Conservation (phyloP, 2,113 vertebrate genomes). For the Zapus hudsonius region DNA sequence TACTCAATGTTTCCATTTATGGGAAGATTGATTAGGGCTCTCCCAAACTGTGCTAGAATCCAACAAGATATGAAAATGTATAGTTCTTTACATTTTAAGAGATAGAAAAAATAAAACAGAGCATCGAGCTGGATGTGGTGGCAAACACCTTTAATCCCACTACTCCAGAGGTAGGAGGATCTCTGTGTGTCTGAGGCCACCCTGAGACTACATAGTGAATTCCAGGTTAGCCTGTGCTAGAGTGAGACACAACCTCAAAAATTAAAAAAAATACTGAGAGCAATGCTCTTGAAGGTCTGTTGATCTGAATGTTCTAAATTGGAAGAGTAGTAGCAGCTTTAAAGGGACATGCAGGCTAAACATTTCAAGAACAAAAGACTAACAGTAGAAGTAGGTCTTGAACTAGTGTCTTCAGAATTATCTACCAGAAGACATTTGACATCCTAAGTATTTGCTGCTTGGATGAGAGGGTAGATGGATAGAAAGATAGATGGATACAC, state of each 20-base stretch:
- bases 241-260: no score
- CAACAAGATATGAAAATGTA: neutral
- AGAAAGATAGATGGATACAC: neutral
- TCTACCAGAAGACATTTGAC: neutral
- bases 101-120: neutral
- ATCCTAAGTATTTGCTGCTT: neutral
- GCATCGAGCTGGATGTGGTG: no score
- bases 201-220: no score
- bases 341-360: neutral
- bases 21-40: neutral
- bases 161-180: no score
- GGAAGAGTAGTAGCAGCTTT: neutral
- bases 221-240: no score
- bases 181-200: no score
- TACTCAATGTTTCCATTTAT: neutral
- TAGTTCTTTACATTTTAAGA: neutral
- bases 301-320: neutral
- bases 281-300: neutral
- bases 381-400: neutral
- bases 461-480: neutral
- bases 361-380: neutral
- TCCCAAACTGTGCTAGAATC: neutral
- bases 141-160: no score
- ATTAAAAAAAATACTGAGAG: no score
- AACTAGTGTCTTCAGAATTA: neutral